Base-by-base conservation (phyloP, 2,113 vertebrate species). In the Cheirogaleus medius region DNA sequence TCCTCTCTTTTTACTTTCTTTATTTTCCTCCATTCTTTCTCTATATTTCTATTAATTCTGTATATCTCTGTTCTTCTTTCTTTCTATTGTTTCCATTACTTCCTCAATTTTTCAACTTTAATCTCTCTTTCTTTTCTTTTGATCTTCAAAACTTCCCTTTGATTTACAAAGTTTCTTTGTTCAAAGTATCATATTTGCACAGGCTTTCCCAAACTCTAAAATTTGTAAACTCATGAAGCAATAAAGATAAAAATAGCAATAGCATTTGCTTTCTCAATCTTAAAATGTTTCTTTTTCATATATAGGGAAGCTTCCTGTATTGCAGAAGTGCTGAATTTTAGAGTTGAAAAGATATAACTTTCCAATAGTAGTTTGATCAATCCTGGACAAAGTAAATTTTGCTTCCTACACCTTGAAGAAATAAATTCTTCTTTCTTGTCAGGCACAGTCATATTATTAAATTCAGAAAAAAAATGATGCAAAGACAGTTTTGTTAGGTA, bases 31-130 rank as follows among this genome's bases (percentile, higher is more conserved):
- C 86, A 68, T 86, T 94, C 63, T 23, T 0, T 96, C 66, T 73
- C 66, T 56, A 32, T 47, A 87, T 34, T 95, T 96, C 60, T 84
- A 80, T 64, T 91, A 52, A 37, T 96, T 92, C 58, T 20, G 84
- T 8, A 2, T 68, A 76, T 81, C 64, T 90, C 96, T 94, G 81
- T 93, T 69, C 2, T 44, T 63, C 90, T 93, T 95, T 88, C 93
- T 73, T 94, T 89, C 47, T 93, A 60, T 39, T 39, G 7, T 96
- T 87, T 78, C 49, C 32, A 78, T 54, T 84, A 84, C 76, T 97
- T 94, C 85, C 94, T 94, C 54, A 0, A 37, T 97, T 64, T 97
- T 97, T 68, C 83, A 60, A 78, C 44, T 82, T 87, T 81, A 37
- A 68, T 49, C 37, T 89, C 4, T 63, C 49, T 47, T 94, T 71